Evolutionary conservation across 2,797 vertebrate species (phyloP), one percentile per base, ranked within the genome.

Genomic region (Cuniculus paca): DNA sequence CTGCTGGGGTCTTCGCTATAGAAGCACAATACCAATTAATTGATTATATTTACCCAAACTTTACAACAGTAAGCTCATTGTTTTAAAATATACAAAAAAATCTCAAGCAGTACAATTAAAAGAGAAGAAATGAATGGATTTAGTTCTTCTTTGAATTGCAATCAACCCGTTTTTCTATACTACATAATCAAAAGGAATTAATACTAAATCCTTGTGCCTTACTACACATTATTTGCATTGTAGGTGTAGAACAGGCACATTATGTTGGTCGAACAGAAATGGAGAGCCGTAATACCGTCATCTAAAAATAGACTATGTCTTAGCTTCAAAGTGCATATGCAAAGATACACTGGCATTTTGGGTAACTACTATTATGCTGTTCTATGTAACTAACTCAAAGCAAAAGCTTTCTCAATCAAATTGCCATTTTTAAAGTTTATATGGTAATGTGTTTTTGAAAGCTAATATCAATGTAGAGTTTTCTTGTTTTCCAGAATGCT

Each of bases 251-350:
- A 34, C 34, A 91, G 93, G 91, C 75, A 56, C 31, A 96, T 88
- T 93, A 92, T 80, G 74, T 34, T 54, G 17, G 11, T 10, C 60
- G 84, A 97, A 96, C 54, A 70, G 54, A 90, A 89, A 22, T 85
- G 50, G n/a, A 89, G 16, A 75, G 92, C 42, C 9, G 0, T 90
- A 87, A 81, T 65, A 54, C 22, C 50, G 45, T 80, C 56, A 36
- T 58, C 68, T 95, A 97, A 97, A 98, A 93, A 97, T 95, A 97
- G 87, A 95, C 34, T 14, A 6, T 92, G 63, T 42, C 42, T 95
- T 85, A 85, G 61, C 45, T 86, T 96, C 95, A 93, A 94, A 96
- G 80, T 95, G 81, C 61, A 78, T 85, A 93, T 31, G 75, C 77
- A 94, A 97, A 92, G 83, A 87, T 54, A 78, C 24, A 68, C 42